phyloP scores from a whole-genome alignment of 2,113 vertebrate species.

The Callaeas wilsoni region DNA sequence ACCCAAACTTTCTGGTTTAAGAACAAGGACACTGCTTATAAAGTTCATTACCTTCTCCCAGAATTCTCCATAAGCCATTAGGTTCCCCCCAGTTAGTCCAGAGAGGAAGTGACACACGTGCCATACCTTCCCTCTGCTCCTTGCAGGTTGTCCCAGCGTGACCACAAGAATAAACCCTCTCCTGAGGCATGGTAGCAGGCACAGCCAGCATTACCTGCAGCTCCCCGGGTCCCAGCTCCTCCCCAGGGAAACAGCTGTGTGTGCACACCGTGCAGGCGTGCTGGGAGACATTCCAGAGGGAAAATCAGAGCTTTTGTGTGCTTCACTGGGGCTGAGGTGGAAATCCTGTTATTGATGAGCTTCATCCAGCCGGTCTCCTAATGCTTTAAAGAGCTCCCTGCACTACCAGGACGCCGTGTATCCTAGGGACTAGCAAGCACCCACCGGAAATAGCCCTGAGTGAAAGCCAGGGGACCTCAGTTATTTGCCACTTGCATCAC shows the following conservation, averaged over 20 bases:
- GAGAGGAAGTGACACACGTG: not conserved
- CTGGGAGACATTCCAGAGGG: not conserved
- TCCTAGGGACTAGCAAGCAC: not conserved
- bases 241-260: not conserved
- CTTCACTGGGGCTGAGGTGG: not conserved
- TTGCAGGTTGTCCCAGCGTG: not conserved
- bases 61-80: not conserved
- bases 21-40: not conserved
- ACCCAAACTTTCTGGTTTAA: not conserved
- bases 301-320: not conserved
- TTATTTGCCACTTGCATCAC: not conserved
- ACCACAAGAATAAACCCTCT: not conserved
- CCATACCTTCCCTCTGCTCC: not conserved
- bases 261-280: not conserved
- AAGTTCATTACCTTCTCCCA: not conserved
- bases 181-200: not conserved
- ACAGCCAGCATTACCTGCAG: not conserved
- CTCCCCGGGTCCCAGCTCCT: not conserved
- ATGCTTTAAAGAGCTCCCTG: not conserved
- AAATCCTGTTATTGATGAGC: not conserved
- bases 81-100: not conserved
- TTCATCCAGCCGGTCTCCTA: not conserved
- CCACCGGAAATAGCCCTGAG: not conserved
- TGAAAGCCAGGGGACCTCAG: not conserved
- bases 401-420: not conserved